These are phyloP conservation scores for Python bivittatus DNA, from an alignment of 2,113 vertebrate genomes.

Conservation along the genomic window DNA sequence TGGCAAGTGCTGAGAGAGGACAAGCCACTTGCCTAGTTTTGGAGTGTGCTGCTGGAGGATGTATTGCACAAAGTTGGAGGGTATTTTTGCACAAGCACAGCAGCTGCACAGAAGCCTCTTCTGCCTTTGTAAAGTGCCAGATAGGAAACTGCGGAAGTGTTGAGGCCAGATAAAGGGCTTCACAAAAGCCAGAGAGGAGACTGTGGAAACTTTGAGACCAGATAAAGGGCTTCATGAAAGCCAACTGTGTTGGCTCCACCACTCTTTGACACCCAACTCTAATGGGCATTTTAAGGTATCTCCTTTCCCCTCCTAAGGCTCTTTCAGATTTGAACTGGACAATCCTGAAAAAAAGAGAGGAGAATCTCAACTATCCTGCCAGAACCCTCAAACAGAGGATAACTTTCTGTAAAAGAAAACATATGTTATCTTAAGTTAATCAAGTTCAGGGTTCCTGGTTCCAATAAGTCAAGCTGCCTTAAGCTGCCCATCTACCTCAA, in stretches of 20 bases:
- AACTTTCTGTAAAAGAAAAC: not conserved
- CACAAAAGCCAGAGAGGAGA: not conserved
- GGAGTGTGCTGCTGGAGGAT: not conserved
- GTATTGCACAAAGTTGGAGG: not conserved
- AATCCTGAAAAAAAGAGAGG: not conserved
- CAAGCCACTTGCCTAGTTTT: not conserved
- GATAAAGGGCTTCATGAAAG: not conserved
- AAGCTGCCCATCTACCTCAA: not conserved
- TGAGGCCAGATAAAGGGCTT: not conserved
- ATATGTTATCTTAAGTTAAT: not conserved
- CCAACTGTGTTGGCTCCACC: not conserved
- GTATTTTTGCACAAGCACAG: not conserved
- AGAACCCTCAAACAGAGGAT: not conserved
- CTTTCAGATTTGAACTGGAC: not conserved
- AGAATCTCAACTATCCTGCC: not conserved
- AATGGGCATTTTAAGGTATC: not conserved
- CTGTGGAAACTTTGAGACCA: not conserved
- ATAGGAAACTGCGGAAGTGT: not conserved
- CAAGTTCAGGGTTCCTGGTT: not conserved
- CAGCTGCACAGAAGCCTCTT: not conserved
- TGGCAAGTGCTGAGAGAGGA: conserved; percentile 14
- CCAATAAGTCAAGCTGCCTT: not conserved
- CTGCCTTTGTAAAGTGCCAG: not conserved
- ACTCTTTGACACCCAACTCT: not conserved
- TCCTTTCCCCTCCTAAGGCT: not conserved